Percentiles rank a stretch among this genome's conserved stretches.
Conservation (phyloP, 1,140 invertebrate species). For the Polyergus mexicanus region DNA sequence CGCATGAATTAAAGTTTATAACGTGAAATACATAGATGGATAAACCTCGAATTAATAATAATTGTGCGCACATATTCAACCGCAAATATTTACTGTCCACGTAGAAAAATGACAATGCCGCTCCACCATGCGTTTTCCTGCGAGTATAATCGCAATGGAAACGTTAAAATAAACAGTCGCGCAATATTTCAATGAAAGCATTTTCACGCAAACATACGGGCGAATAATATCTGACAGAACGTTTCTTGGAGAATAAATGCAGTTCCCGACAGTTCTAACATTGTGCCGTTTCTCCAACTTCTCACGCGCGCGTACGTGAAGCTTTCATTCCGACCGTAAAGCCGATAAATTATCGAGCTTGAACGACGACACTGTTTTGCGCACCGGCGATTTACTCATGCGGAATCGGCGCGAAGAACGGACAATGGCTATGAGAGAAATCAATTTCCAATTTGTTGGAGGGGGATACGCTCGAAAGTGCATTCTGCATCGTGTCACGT, state of each 20-base stretch:
- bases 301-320: slow-evolving; percentile 2
- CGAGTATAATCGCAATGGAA: slow-evolving; percentile 32
- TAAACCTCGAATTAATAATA: slow-evolving; percentile 47
- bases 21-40: neutral
- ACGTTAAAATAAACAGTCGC: slow-evolving; percentile 60
- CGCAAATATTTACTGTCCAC: slow-evolving; percentile 54
- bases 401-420: slow-evolving; percentile 28
- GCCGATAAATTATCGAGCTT: slow-evolving; percentile 61
- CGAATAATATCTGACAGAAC: slow-evolving; percentile 61
- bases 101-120: slow-evolving; percentile 59
- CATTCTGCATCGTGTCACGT: slow-evolving; percentile 58
- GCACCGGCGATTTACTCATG: slow-evolving; percentile 30
- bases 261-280: slow-evolving; percentile 57
- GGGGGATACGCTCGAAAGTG: slow-evolving; percentile 42
- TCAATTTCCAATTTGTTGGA: slow-evolving; percentile 65
- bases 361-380: slow-evolving; percentile 43
- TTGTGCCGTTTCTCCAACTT: slow-evolving; percentile 52
- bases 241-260: slow-evolving; percentile 58
- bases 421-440: slow-evolving; percentile 59
- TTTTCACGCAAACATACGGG: slow-evolving; percentile 34
- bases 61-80: slow-evolving; percentile 53
- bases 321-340: slow-evolving; percentile 50
- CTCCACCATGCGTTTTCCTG: slow-evolving; percentile 26
- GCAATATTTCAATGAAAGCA: slow-evolving; percentile 62
- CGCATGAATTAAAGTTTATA: slow-evolving; percentile 27